phyloP scores from a whole-genome alignment of 2,888 invertebrate species.

The Caenorhabditis sp. region DNA sequence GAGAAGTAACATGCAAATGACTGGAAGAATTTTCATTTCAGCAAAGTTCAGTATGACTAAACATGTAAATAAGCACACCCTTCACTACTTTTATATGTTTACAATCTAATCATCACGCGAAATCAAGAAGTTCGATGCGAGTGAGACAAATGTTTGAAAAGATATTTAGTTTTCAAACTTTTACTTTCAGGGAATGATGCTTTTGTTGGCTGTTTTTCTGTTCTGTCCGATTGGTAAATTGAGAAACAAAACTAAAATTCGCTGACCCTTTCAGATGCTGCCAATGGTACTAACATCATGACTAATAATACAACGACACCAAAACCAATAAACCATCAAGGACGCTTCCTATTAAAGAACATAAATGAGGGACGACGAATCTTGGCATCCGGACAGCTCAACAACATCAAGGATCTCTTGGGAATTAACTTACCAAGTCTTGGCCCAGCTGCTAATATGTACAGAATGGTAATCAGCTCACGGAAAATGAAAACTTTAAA shows the following conservation, averaged over 20 bases:
- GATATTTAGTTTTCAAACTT: not conserved
- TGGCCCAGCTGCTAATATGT: constrained; percentile 20
- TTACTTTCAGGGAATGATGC: not conserved
- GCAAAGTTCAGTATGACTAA: not conserved
- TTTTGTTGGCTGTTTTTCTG: not conserved
- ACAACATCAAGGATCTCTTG: not conserved
- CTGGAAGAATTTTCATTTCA: constrained; percentile 3
- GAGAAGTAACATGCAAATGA: not conserved
- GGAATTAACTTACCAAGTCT: not conserved
- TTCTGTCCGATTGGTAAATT: not conserved
- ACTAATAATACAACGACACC: not conserved
- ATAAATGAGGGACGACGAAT: constrained; percentile 10
- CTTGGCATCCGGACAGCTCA: constrained; percentile 4
- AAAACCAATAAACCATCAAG: constrained; percentile 6
- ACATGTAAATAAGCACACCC: too few species aligned
- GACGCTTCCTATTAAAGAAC: not conserved
- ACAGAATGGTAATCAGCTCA: not conserved
- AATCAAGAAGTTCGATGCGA: not conserved
- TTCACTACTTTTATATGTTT: not conserved
- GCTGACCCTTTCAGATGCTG: not conserved
- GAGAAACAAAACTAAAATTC: not conserved
- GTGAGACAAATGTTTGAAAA: not conserved
- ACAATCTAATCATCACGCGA: not conserved
- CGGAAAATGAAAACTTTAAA: not conserved
- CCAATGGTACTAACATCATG: not conserved